phyloP scores from a whole-genome alignment of 1,140 invertebrate genomes.

The Samia ricini region DNA sequence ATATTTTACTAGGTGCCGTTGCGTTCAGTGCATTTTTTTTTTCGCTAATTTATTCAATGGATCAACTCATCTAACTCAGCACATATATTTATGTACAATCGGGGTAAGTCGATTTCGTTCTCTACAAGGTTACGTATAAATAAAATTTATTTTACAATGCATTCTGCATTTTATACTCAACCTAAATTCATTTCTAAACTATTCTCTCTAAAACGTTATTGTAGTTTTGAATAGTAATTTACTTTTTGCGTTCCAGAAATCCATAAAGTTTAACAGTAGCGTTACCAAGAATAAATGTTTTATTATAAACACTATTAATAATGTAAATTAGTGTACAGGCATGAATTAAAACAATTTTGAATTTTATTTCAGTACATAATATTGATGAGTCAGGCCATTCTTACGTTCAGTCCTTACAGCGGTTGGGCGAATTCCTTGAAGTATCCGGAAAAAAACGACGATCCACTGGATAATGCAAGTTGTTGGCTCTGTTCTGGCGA shows the following conservation, averaged over 20 bases:
- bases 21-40: constrained; percentile 24
- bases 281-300: background rate
- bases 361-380: constrained; percentile 39
- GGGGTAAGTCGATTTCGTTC: constrained; percentile 28
- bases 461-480: constrained; percentile 32
- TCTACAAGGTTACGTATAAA: background rate
- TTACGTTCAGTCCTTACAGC: constrained; percentile 22
- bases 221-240: background rate
- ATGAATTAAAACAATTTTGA: background rate
- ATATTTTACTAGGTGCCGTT: constrained; percentile 27
- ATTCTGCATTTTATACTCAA: background rate
- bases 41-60: constrained; percentile 17
- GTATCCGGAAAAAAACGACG: constrained; percentile 24
- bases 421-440: constrained; percentile 25
- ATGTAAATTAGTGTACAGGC: background rate
- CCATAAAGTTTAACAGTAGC: background rate
- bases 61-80: constrained; percentile 12
- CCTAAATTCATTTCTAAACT: background rate
- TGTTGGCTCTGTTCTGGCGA: constrained; percentile 25
- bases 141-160: background rate
- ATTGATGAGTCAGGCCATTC: constrained; percentile 32
- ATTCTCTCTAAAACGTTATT: background rate
- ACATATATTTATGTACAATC: constrained; percentile 31
- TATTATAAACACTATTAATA: background rate
- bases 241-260: background rate